Base-by-base conservation (phyloP, 2,113 vertebrate genomes). In the Phoxinus phoxinus region DNA sequence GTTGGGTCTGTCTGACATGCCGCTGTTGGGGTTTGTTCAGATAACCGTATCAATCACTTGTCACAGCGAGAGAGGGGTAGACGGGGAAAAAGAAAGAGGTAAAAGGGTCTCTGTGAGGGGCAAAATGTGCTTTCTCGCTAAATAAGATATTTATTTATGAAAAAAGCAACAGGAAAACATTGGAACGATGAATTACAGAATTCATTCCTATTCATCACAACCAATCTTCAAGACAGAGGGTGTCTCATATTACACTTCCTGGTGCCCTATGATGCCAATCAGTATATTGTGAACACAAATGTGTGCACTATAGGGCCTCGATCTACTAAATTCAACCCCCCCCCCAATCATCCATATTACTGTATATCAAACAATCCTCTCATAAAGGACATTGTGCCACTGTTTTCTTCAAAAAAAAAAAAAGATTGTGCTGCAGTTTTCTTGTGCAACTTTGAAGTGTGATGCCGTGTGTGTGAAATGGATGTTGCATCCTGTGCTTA, bases 11-110 rank as follows among this genome's bases (percentile, higher is more conserved):
- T 72, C 51, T 85, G 84, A 67, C 67, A 44, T 19, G 76, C 2
- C 19, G 9, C 30, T 85, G 75, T 30, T 41, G 63, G 21, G 7
- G 84, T 72, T 46, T 79, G 35, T 72, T 76, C 67, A 48, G 63
- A 61, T 85, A 56, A 46, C 69, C 32, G 17, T 73, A 72, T 83
- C 44, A 56, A 13, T 59, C 65, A 61, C 58, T 80, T 80, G 78
- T 80, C 78, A 35, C 61, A n/a, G 73, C n/a, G 58, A 63, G 15
- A 32, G 53, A 61, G 58, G 1, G 17, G 53, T 13, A 32, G 19
- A 78, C 2, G 10, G 1, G 2, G 12, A 46, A 53, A 67, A 37
- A 30, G 35, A 58, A 61, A 11, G 74, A 19, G 23, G 19, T n/a
- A 71, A 79, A 23, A 72, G 19, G 32, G 51, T 51, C 44, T 82